A percentile compares a stretch with the other conserved stretches of the same genome.
Evolutionary conservation across 2,888 invertebrate genomes (phyloP).

Genomic region (Pseudococcus jackbeardsleyi): DNA sequence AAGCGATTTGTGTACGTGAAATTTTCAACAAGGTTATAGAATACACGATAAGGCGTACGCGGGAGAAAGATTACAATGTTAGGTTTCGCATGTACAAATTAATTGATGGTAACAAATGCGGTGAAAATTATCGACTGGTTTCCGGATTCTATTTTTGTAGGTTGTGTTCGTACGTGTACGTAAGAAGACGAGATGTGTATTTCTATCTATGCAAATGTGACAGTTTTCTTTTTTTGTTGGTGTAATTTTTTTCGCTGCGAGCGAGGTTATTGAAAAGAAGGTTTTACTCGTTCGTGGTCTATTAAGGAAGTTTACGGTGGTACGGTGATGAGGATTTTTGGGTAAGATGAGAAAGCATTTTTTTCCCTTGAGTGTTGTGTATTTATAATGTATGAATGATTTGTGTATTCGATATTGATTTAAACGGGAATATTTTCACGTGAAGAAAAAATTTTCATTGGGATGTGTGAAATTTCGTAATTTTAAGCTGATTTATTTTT

Average conservation of each 20-base stretch:
- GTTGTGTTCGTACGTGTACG: not conserved
- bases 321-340: not conserved
- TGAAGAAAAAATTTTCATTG: not conserved
- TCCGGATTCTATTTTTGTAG: not conserved
- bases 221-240: not conserved
- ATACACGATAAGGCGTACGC: not conserved
- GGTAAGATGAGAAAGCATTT: not conserved
- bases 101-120: conserved; percentile 12
- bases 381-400: not conserved
- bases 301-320: not conserved
- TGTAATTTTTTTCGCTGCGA: not conserved
- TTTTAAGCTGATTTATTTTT: not conserved
- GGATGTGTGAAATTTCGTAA: not conserved
- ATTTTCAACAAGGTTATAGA: not conserved
- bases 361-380: not conserved
- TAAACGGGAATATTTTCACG: too few species aligned
- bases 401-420: too few species aligned
- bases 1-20: not conserved
- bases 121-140: not conserved
- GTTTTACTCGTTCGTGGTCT: not conserved
- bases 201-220: not conserved
- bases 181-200: not conserved
- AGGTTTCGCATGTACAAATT: not conserved
- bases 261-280: not conserved
- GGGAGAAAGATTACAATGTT: conserved; percentile 19